Base-by-base conservation (phyloP, 2,888 invertebrate genomes). In the Neria commutata region DNA sequence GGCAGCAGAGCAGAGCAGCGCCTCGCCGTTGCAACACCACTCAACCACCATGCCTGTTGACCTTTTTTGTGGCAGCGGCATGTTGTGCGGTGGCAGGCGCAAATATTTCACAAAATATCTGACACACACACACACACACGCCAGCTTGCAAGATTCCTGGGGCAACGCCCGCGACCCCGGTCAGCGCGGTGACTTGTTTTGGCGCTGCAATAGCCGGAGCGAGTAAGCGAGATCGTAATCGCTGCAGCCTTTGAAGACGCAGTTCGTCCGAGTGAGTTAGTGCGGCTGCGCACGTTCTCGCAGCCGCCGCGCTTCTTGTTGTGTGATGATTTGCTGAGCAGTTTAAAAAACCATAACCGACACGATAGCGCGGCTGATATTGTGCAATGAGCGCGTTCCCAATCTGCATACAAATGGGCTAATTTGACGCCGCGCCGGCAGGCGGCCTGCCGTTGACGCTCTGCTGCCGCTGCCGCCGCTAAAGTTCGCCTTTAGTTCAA, bases 281-380 rank as follows among this genome's bases (percentile, higher is more conserved):
- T 42, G 42, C 42, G n/a, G n/a, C n/a, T n/a, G n/a, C 19, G 42
- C 42, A 42, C 42, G 42, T 42, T 42, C 42, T 42, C n/a, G n/a
- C n/a, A n/a, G n/a, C n/a, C n/a, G n/a, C n/a, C n/a, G n/a, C n/a
- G 42, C 42, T 42, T n/a, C 42, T 19, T 64, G 64, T 56, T 55
- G 51, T 59, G 54, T 45, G 59, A 71, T 75, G 77, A 77, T 78
- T 77, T 70, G 77, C 72, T 73, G 69, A 76, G 75, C 75, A 76
- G 75, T 75, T 76, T 77, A 77, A 77, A 77, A 77, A 77, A 69
- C 77, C 69, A 78, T 78, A 78, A 77, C 70, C 75, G 67, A 74
- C 77, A 74, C 78, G 75, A 67, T 65, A 68, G 68, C 66, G 65
- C 66, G n/a, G 68, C 62, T 69, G 65, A 69, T 69, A 68, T 69